phyloP scores from a whole-genome alignment of 2,888 invertebrate species.

The Drosophila testacea region DNA sequence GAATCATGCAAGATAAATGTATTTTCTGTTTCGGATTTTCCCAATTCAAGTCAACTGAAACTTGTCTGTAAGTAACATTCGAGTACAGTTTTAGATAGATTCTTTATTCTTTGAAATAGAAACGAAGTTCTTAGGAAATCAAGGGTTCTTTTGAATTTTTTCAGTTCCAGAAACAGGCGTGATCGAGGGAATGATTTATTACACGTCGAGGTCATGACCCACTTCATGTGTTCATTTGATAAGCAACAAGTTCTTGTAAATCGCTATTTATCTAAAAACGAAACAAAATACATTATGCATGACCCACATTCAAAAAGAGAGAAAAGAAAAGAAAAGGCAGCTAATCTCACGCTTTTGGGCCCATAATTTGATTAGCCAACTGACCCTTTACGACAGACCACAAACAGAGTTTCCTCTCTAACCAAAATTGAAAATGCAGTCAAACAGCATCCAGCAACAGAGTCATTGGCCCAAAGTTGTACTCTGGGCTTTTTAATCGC shows the following conservation, averaged over 20 bases:
- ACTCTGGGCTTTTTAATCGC: conserved; percentile 19
- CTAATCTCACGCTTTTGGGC: conserved; percentile 39
- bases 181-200: conserved; percentile 14
- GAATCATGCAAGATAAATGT: conserved; percentile 36
- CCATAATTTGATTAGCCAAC: conserved; percentile 60
- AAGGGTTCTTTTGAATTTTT: neutral
- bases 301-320: conserved; percentile 35
- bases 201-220: conserved; percentile 8
- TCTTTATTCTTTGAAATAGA: neutral
- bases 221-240: conserved; percentile 6
- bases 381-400: conserved; percentile 44
- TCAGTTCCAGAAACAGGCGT: neutral
- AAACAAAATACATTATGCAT: conserved; percentile 29
- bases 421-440: conserved; percentile 60
- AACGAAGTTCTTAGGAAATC: neutral
- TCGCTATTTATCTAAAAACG: conserved; percentile 11
- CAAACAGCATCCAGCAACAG: conserved; percentile 60
- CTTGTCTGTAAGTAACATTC: neutral
- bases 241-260: conserved; percentile 18
- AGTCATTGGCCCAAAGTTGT: conserved; percentile 48
- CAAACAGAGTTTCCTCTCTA: neutral
- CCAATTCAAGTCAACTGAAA: conserved; percentile 6
- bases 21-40: conserved; percentile 4
- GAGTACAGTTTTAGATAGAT: neutral
- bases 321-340: neutral